A percentile compares a stretch with the other conserved stretches of the same genome.
These are phyloP conservation scores for Mamestra configurata DNA, from an alignment of 1,140 invertebrate species.

Conservation along the genomic window DNA sequence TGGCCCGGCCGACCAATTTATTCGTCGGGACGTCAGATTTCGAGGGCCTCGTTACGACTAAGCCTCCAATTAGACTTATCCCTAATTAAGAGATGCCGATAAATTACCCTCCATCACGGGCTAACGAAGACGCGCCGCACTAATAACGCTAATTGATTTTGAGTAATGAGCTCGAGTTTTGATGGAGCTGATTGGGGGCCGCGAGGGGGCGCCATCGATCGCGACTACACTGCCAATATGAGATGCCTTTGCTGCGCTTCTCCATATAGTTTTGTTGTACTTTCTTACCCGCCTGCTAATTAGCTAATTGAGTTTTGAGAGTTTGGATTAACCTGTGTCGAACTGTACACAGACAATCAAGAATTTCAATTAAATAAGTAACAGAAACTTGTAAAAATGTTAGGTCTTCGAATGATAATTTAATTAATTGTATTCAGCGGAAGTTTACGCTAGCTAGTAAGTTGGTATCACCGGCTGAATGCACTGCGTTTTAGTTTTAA, in stretches of 20 bases:
- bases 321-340: slow-evolving; percentile 30
- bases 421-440: slow-evolving; percentile 58
- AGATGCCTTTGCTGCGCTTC: slow-evolving; percentile 43
- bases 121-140: slow-evolving; percentile 87
- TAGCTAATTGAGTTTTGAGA: slow-evolving; percentile 47
- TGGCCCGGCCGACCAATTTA: slow-evolving; percentile 82
- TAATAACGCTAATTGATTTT: slow-evolving; percentile 88
- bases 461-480: slow-evolving; percentile 74
- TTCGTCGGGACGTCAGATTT: slow-evolving; percentile 87
- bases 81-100: slow-evolving; percentile 89
- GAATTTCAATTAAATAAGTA: slow-evolving; percentile 39
- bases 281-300: slow-evolving; percentile 38
- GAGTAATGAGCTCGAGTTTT: slow-evolving; percentile 87
- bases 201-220: slow-evolving; percentile 75
- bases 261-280: slow-evolving; percentile 38
- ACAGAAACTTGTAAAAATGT: slow-evolving; percentile 9
- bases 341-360: neutral
- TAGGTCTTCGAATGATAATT: slow-evolving; percentile 24
- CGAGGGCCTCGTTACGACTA: slow-evolving; percentile 88
- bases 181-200: slow-evolving; percentile 83
- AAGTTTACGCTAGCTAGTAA: slow-evolving; percentile 73
- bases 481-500: slow-evolving; percentile 79
- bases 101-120: slow-evolving; percentile 89
- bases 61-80: slow-evolving; percentile 89
- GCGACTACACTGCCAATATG: slow-evolving; percentile 53